Percentiles rank a stretch among this genome's conserved stretches.
Evolutionary conservation across 2,888 invertebrate genomes (phyloP).

Genomic region (Tridacna crocea): DNA sequence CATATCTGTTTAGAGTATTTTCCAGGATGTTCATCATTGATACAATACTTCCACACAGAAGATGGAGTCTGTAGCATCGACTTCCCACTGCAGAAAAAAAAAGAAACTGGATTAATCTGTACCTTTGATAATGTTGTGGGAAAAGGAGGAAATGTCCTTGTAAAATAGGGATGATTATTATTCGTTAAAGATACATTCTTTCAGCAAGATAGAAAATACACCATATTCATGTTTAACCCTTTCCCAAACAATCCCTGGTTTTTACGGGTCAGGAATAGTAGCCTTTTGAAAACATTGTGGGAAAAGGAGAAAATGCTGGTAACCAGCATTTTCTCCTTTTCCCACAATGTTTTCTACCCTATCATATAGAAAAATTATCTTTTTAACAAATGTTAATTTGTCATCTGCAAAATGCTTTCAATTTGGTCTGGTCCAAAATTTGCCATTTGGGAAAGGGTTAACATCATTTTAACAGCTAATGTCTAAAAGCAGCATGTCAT

Average conservation of each 20-base stretch:
- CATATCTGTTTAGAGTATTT: conserved; percentile 68
- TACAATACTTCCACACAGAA: conserved; percentile 81
- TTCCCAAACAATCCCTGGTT: background rate
- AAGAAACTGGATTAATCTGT: background rate
- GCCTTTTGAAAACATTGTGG: background rate
- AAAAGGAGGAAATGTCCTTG: too few species aligned
- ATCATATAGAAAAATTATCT: too few species aligned
- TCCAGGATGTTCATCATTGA: conserved; percentile 76
- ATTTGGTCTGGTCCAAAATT: background rate
- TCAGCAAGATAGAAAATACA: too few species aligned
- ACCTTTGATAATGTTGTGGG: too few species aligned
- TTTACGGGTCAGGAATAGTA: background rate
- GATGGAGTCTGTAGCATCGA: conserved; percentile 78
- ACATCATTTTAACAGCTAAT: too few species aligned
- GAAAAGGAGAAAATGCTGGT: background rate
- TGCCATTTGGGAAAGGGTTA: background rate
- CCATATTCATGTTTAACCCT: background rate
- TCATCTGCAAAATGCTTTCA: background rate
- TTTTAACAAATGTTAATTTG: too few species aligned
- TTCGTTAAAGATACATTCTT: too few species aligned
- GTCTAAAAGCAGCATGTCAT: too few species aligned
- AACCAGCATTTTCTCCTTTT: conserved; percentile 3
- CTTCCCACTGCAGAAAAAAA: conserved; percentile 74
- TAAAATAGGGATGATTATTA: too few species aligned
- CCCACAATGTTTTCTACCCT: too few species aligned